Evolutionary conservation across 2,113 vertebrate genomes (phyloP), one percentile per base, ranked within the genome.

Genomic region (Prolemur simus): DNA sequence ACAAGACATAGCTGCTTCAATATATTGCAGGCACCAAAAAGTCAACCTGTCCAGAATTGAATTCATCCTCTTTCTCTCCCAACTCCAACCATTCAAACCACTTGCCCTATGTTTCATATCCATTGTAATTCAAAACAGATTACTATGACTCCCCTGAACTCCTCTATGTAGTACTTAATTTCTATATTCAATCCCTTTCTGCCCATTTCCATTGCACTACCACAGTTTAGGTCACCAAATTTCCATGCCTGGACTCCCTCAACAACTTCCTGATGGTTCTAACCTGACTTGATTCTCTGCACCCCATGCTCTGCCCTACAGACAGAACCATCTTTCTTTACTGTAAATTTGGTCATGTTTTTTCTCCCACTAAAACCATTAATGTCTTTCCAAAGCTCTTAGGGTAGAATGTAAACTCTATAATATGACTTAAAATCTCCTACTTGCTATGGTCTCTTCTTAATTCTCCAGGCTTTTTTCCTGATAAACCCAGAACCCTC

Each of bases 331-430:
- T 39, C 13, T 78, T 85, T 88, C 34, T 94, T 85, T 25, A 34
- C 34, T 93, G 37, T 17, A 89, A 82, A 89, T 80, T 49, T 32
- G 9, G 52, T 58, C 18, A 17, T 15, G 25, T 15, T 32, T 63
- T 27, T 58, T 68, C 21, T 9, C 4, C 52, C 25, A 87, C n/a
- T 78, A 78, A 94, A 97, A 56, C 42, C 42, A 10, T 42, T 49
- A 60, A 80, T 47, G 15, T 82, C 73, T 91, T 89, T 58, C 66
- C n/a, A 91, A 84, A 87, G 29, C 47, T 87, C 47, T 66, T 64
- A 82, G 3, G 56, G 92, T 74, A 84, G 82, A 96, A 89, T 47
- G 13, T 17, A 95, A 96, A 73, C 34, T 93, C 23, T 83, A 42
- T 47, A 88, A 82, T 29, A 64, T 85, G n/a, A 76, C n/a, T 73